Base-by-base conservation (phyloP, 2,888 invertebrate genomes). In the Helicoverpa assulta region DNA sequence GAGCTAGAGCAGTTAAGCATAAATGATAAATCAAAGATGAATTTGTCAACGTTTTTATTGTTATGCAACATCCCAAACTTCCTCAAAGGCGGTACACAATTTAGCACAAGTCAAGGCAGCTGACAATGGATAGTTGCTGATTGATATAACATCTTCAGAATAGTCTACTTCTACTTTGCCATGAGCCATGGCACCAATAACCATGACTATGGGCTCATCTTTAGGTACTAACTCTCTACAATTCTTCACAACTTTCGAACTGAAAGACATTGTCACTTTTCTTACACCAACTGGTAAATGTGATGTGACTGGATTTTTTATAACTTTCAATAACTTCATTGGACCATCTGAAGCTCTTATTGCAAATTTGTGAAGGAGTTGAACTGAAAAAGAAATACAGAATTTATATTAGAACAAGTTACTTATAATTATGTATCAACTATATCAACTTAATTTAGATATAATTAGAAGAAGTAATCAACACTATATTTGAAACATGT, bases 131-230 rank as follows among this genome's bases (percentile, higher is more conserved):
- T 99, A 99, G 90, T 98, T 98, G 91, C 99, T 99, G 67, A 99
- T 98, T 4, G 99, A 99, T 88, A 98, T 96, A 0, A 97, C 97
- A 77, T 98, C 98, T 95, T 99, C 99, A 1, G 97, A 97, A 92
- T 99, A 99, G 92, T 99, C 99, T 1, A 96, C 95, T 83, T 97
- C 96, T 73, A 99, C 97, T 93, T 98, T 98, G 66, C 99, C 99
- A 94, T 99, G 99, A 0, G 99, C 99, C 98, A 99, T 99, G 3
- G 99, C 99, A 52, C 99, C 99, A 69, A 99, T 96, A 3, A 99
- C 97, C 81, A 99, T 96, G 0, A 98, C 99, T 68, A 99, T 96
- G 0, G 99, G 99, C 76, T 99, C 98, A 59, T 96, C 96, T 18
- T 95, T 93, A 0, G 98, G 98, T 10, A 98, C 98, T 47, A 99